Evolutionary conservation across 2,797 vertebrate species (phyloP), one percentile per base, ranked within the genome.

Genomic region (Holocentrus rufus): DNA sequence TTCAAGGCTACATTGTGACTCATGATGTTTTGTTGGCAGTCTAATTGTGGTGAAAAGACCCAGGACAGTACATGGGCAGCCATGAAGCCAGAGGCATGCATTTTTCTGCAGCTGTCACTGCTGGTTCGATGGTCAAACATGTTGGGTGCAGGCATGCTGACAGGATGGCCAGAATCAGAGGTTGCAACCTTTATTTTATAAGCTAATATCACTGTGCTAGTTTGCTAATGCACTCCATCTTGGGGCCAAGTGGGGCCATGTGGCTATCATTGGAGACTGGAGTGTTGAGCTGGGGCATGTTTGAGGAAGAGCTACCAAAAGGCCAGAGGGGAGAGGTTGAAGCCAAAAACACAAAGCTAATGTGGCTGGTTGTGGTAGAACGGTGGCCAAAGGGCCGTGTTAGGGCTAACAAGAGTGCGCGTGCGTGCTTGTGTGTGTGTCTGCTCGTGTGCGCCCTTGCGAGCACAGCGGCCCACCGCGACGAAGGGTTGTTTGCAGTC

Each of bases 311-410:
- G 62, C 50, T 22, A 50, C 57, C 61, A 46, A 60, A 50, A 42
- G 75, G 61, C 72, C 77, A 42, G 54, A 44, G 27, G 44, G 18
- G 22, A 18, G 25, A 17, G 57, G 50, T 68, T n/a, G 11, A 31
- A 62, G 72, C 67, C 74, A 85, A 64, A 65, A n/a, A 59, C 63
- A 61, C 60, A 60, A 60, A 72, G 74, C 67, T 80, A 76, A 76
- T 80, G 76, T 56, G 61, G 69, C 79, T 77, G 57, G 62, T 52
- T 82, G 58, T 60, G 59, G 55, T 46, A 25, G 65, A 72, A 55
- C 17, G 57, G 65, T 82, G 74, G 79, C 79, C 73, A 88, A 72
- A 77, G 71, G 75, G 34, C 77, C 53, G 55, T 82, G 77, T 84
- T 58, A 65, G 13, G 0, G 56, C 70, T 77, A 34, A 72, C 62